Evolutionary conservation across 2,797 vertebrate genomes (phyloP).

Genomic region (Periophthalmus magnuspinnatus): DNA sequence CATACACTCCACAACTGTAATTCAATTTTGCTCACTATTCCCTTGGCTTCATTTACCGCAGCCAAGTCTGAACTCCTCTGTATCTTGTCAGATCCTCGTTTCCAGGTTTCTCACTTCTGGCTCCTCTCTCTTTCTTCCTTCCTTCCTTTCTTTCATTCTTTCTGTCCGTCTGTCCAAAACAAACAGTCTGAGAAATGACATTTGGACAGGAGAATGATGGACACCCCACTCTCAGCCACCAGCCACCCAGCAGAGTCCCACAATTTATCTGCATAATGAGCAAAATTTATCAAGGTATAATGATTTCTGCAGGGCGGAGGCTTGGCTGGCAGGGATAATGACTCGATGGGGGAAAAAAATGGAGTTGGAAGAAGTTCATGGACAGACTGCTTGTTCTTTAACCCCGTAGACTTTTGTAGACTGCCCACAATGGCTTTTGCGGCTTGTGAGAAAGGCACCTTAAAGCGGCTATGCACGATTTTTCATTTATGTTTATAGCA

Average conservation of each 20-base stretch:
- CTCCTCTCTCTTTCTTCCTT: conserved; percentile 14
- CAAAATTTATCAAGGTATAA: conserved; percentile 68
- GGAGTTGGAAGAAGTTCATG: conserved; percentile 39
- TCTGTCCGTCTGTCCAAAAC: too few species aligned
- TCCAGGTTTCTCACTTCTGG: conserved; percentile 32
- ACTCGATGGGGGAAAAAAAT: conserved; percentile 49
- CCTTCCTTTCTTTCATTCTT: too few species aligned
- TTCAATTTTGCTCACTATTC: not conserved
- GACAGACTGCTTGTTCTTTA: conserved; percentile 17
- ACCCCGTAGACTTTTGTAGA: conserved; percentile 27
- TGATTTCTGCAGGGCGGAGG: conserved; percentile 57
- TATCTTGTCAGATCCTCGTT: conserved; percentile 6
- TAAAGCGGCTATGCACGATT: not conserved
- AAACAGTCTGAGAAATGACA: conserved; percentile 48
- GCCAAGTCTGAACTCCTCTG: not conserved
- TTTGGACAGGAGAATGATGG: conserved; percentile 60
- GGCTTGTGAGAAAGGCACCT: not conserved
- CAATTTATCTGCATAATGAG: conserved; percentile 74
- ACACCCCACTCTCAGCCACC: conserved; percentile 43
- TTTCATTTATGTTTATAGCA: too few species aligned
- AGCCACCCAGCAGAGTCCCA: conserved; percentile 36
- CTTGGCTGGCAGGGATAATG: conserved; percentile 64
- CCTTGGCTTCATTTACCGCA: conserved; percentile 9
- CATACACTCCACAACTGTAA: not conserved
- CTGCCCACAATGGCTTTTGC: not conserved